Percentiles rank a stretch among this genome's conserved stretches.
phyloP scores from a whole-genome alignment of 2,113 vertebrate species.

The Crotalus helleri region DNA sequence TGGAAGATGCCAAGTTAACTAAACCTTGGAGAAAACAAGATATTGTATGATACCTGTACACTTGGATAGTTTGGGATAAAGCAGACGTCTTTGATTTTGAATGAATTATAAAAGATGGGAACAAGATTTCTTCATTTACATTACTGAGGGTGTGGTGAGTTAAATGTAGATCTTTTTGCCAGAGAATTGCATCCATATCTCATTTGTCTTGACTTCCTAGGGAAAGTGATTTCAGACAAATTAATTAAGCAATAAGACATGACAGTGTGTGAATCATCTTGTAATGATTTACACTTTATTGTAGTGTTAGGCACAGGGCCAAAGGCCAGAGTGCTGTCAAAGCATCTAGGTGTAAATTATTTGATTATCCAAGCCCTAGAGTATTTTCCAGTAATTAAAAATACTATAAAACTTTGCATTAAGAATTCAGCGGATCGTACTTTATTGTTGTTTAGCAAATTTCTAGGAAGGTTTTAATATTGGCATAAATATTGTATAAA shows the following conservation, averaged over 20 bases:
- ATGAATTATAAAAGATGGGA: background rate
- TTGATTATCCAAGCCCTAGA: constrained; percentile 67
- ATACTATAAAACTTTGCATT: constrained; percentile 41
- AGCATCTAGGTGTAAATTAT: constrained; percentile 72
- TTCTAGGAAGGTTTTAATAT: constrained; percentile 15
- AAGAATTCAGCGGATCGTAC: background rate
- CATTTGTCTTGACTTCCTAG: constrained; percentile 56
- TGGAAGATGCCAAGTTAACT: background rate
- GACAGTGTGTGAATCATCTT: constrained; percentile 68
- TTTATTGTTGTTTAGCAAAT: constrained; percentile 1
- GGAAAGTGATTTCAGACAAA: constrained; percentile 65
- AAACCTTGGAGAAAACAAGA: background rate
- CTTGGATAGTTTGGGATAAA: background rate
- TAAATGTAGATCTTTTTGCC: constrained; percentile 36
- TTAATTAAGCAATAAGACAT: constrained; percentile 70
- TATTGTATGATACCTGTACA: background rate
- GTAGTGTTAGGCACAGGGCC: constrained; percentile 70
- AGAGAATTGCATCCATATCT: constrained; percentile 46
- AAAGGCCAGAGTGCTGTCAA: constrained; percentile 69
- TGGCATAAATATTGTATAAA: background rate
- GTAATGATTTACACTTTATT: constrained; percentile 68
- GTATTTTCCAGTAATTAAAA: constrained; percentile 65
- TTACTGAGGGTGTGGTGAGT: constrained; percentile 22
- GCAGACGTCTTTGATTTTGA: background rate
- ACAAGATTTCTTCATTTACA: constrained; percentile 34